Conservation (phyloP, 2,797 vertebrate species). For the Darevskia mixta region DNA sequence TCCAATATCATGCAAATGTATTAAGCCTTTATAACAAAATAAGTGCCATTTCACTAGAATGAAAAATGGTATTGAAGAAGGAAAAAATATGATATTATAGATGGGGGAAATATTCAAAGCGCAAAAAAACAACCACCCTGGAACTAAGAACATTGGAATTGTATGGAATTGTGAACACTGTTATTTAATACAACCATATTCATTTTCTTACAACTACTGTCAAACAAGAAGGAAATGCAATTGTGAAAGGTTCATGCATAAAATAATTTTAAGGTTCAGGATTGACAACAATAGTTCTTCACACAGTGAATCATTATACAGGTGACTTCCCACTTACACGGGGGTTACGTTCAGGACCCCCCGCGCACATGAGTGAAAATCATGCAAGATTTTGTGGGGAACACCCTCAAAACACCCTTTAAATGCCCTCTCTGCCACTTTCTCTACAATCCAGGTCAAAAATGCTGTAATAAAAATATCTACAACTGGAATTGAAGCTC, state of each 20-base stretch:
- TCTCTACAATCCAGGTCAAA: too few relatives aligned
- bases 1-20: slow-evolving; percentile 9
- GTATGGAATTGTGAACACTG: slow-evolving; percentile 15
- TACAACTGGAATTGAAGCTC: too few relatives aligned
- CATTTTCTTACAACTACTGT: background rate
- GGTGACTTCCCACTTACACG: too few relatives aligned
- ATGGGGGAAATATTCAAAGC: background rate
- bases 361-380: too few relatives aligned
- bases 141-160: background rate
- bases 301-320: too few relatives aligned
- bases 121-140: background rate
- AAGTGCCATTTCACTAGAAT: slow-evolving; percentile 19
- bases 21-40: slow-evolving; percentile 13
- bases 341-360: too few relatives aligned
- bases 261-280: background rate
- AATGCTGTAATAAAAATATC: too few relatives aligned
- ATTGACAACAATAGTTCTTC: too few relatives aligned
- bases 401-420: too few relatives aligned
- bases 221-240: slow-evolving; percentile 22
- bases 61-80: background rate
- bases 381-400: too few relatives aligned
- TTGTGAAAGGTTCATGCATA: background rate
- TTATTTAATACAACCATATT: slow-evolving; percentile 10
- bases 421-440: too few relatives aligned
- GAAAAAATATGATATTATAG: slow-evolving; percentile 8